Evolutionary conservation across 2,113 vertebrate genomes (phyloP).

Genomic region (Mobula hypostoma): DNA sequence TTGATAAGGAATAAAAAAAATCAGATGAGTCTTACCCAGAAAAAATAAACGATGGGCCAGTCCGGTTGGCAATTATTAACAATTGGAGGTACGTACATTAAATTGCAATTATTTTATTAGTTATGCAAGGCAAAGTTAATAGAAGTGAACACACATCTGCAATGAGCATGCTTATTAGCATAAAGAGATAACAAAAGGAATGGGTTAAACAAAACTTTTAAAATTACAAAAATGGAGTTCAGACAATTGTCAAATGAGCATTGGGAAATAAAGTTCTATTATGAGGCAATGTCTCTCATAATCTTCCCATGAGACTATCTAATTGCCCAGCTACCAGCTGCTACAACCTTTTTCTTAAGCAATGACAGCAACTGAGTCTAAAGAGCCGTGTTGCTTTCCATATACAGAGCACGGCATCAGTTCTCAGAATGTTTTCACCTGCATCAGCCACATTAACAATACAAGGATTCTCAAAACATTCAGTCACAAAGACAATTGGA

Average conservation of each 20-base stretch:
- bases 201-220: not conserved
- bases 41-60: not conserved
- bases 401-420: not conserved
- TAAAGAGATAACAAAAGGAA: not conserved
- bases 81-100: not conserved
- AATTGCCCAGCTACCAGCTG: conserved; percentile 29
- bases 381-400: not conserved
- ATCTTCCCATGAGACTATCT: not conserved
- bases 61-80: not conserved
- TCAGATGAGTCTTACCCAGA: not conserved
- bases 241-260: not conserved
- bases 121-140: not conserved
- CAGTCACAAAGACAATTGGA: not conserved
- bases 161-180: not conserved
- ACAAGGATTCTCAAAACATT: not conserved
- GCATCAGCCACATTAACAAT: too few relatives aligned
- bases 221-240: not conserved
- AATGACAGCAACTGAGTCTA: not conserved
- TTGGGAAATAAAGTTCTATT: not conserved
- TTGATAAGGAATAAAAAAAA: not conserved
- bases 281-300: not conserved
- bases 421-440: conserved; percentile 7
- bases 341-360: not conserved
- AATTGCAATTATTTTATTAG: not conserved
- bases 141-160: not conserved